Conservation (phyloP, 2,797 vertebrate genomes). For the Nyctalus aviator region DNA sequence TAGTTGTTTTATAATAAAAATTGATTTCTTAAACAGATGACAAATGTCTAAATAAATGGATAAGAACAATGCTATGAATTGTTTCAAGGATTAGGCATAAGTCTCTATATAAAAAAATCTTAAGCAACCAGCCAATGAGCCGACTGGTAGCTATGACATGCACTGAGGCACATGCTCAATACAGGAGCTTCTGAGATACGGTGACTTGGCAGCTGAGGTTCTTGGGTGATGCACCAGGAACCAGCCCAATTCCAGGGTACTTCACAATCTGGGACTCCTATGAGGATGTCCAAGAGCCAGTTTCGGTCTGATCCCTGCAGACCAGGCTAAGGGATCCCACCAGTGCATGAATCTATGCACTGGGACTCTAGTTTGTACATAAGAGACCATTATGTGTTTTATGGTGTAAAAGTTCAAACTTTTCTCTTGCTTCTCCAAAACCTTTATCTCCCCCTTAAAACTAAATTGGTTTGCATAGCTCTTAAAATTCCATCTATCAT, state of each 20-base stretch:
- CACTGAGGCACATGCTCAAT: no score
- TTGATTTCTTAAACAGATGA: slow-evolving; percentile 17
- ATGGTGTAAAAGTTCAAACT: not conserved
- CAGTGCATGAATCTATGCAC: no score
- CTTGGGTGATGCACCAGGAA: no score
- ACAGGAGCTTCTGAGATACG: no score
- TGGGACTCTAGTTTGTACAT: not conserved
- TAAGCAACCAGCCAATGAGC: no score
- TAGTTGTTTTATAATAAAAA: not conserved
- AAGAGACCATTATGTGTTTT: not conserved
- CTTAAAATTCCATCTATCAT: slow-evolving; percentile 14
- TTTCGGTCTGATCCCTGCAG: no score
- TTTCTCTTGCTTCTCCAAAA: not conserved
- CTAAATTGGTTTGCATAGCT: not conserved
- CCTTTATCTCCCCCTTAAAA: not conserved
- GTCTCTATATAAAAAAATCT: not conserved
- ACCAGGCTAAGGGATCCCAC: no score
- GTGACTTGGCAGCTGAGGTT: no score
- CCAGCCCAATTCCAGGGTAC: no score
- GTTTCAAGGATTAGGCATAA: slow-evolving; percentile 14
- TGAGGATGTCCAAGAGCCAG: no score
- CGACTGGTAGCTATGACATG: no score
- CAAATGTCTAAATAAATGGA: slow-evolving; percentile 17
- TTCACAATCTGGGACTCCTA: no score
- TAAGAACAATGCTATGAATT: not conserved